Evolutionary conservation across 1,140 invertebrate genomes (phyloP), one percentile per base, ranked within the genome.

Genomic region (Gonioctena quinquepunctata): DNA sequence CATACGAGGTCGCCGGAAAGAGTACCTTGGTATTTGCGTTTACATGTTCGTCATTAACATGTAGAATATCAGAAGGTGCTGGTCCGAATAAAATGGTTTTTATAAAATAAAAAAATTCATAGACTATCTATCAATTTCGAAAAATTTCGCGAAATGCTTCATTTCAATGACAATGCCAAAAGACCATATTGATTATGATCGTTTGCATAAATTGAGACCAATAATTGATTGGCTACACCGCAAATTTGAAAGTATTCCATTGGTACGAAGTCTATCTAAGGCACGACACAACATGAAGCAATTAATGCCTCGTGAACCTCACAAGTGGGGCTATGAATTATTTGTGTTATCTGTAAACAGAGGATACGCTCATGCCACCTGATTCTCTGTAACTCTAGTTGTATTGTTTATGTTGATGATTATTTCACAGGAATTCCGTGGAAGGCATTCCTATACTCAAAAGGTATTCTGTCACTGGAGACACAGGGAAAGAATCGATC

Each of bases 271-370:
- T 33, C 28, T 33, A 11, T 33, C 28, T 11, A 33, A 33, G 28
- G 28, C 28, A 7, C 8, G 66, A 26, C 66, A 70, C 57, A 23
- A 57, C 56, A 19, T 75, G 19, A 73, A 75, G 33, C 75, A 77
- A 60, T 76, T 75, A 49, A 52, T 74, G 28, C 77, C 75, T 16
- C 70, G 69, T 16, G 83, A 84, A 65, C 81, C 83, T 5, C n/a
- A n/a, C 76, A 85, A 84, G 68, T 81, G 80, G 76, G 81, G 81
- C 2, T 78, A 81, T 7, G 84, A 83, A 70, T 70, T 83, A 49
- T 59, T 26, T 70, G 56, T 75, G 57, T 21, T 76, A 18, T 28
- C 8, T 64, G 73, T 63, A 6, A 57, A 66, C 33, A 69, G 62
- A 6, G 73, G 70, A 21, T 76, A 69, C 60, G 60, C 26, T n/a